Evolutionary conservation across 2,113 vertebrate genomes (phyloP).

Genomic region (Cyprinus carpio): DNA sequence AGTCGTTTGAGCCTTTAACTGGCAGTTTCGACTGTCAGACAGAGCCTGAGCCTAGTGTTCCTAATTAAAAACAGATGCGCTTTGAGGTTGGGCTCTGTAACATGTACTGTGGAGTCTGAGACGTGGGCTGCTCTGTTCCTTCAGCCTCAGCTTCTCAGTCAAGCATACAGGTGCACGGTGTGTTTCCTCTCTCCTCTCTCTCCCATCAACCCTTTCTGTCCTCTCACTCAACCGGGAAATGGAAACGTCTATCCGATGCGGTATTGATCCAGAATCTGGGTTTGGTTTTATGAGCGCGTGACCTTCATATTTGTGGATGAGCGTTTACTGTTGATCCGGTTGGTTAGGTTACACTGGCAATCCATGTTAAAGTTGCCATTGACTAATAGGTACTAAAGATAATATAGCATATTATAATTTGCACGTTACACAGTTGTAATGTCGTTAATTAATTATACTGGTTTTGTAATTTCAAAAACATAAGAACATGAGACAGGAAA

Average conservation of each 20-base stretch:
- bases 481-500: background rate
- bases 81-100: conserved; percentile 60
- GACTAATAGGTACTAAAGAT: background rate
- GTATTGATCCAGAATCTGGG: background rate
- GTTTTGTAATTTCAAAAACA: background rate
- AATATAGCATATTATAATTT: no score
- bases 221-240: conserved; percentile 30
- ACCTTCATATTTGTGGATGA: background rate
- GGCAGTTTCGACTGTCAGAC: conserved; percentile 70
- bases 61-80: conserved; percentile 79
- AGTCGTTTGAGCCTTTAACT: conserved; percentile 71
- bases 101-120: conserved; percentile 65
- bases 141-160: conserved; percentile 59
- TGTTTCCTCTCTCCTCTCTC: conserved; percentile 27
- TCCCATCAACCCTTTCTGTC: conserved; percentile 34
- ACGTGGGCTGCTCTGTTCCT: conserved; percentile 70
- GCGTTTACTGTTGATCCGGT: background rate
- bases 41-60: conserved; percentile 69
- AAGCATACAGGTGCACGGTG: conserved; percentile 78
- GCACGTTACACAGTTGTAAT: no score
- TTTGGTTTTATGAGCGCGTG: background rate
- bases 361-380: background rate
- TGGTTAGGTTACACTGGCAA: background rate
- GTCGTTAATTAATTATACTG: no score
- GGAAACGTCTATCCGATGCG: background rate